Base-by-base conservation (phyloP, 2,888 invertebrate genomes). In the Hydrotaea diabolus region DNA sequence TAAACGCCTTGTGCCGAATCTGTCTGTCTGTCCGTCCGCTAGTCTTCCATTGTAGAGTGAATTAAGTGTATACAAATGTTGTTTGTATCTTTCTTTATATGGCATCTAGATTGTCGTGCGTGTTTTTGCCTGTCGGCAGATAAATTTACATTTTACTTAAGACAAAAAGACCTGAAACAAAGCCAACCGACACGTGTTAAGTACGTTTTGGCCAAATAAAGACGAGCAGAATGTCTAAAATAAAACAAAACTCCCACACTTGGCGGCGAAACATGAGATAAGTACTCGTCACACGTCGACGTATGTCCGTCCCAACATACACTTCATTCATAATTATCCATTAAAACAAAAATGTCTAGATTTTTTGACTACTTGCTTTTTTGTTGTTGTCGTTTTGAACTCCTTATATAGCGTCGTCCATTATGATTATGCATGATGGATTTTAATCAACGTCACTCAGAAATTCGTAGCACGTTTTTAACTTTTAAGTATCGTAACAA, bases 381-480 rank as follows among this genome's bases (percentile, higher is more conserved):
- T 31, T 59, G 26, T 59, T 59, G 13, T 59, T 31, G 23, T 23
- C 57, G 4, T 36, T 36, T 36, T 39, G 39, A 62, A 62, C 23
- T 62, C 62, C 43, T 64, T 23, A 72, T 36, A 72, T 39, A 72
- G 77, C 77, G 80, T 49, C 78, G 73, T 46, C 79, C 75, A 81
- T 81, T 79, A 81, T 73, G 43, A 59, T 23, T 69, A 46, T 46
- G 59, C 53, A 43, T 74, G 83, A 77, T 77, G 83, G 64, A 73
- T 81, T 78, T 73, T 53, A 31, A 66, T 8, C n/a, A 82, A 19
- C 59, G 26, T 59, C 57, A 55, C 23, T 85, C n/a, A 69, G 79
- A 46, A 82, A 85, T 85, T 81, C 85, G 73, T 62, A 43, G 59
- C 85, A 77, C 62, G 85, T 77, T 78, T 74, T 80, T 15, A 43